Base-by-base conservation (phyloP, 2,888 invertebrate genomes). In the Nemotelus pantherinus region DNA sequence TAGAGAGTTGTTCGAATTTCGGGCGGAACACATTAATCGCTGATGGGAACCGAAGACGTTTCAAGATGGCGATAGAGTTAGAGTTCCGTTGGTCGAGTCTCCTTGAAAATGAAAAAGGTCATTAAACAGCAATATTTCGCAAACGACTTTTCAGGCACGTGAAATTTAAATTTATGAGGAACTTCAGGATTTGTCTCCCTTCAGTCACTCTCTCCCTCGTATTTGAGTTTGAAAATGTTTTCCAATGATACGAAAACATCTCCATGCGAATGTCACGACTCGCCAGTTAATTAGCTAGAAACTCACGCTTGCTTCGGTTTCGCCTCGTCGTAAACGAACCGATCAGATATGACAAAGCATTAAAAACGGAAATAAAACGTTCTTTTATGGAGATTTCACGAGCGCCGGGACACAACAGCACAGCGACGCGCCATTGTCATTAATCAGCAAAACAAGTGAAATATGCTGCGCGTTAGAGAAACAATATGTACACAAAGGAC, bases 131-230 rank as follows among this genome's bases (percentile, higher is more conserved):
- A 45, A 65, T 65, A 41, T 65, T 47, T 39, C 41, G 47, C 65
- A 44, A 7, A 45, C 81, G 80, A 79, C 80, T 82, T 82, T 83
- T 82, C 80, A 80, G 82, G 83, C 83, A 82, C 82, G 82, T 77
- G 77, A 58, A 74, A 71, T 79, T 76, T 53, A 60, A 75, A 60
- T 48, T 44, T 53, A 77, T 45, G 65, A n/a, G 65, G 6, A 10
- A 7, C 2, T 9, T 63, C 63, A 10, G 10, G 25, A 25, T 25
- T 25, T 25, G 25, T 25, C 25, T 25, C 25, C 25, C 25, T 25
- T 25, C 25, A 25, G 25, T 25, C 25, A 25, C 25, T 25, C 25
- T 25, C 25, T 25, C 25, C 25, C 25, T 25, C 25, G 25, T 25
- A 25, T 25, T 25, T 25, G 25, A 25, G 25, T 25, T 25, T 25